Evolutionary conservation across 2,113 vertebrate genomes (phyloP), one percentile per base, ranked within the genome.

Genomic region (Rhea pennata): DNA sequence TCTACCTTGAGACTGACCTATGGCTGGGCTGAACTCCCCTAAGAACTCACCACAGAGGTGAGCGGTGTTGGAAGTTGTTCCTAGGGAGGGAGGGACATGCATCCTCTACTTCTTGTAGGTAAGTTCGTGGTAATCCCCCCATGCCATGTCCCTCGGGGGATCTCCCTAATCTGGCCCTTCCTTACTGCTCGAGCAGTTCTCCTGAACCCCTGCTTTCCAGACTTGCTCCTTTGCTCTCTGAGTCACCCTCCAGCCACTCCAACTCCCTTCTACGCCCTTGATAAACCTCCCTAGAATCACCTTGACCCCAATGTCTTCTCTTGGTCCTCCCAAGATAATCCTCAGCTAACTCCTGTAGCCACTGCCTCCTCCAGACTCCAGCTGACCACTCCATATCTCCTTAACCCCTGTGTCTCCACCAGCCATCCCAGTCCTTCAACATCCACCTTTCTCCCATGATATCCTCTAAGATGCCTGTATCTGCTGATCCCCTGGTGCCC

Each of bases 21-120:
- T 31, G 10, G 10, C 26, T 17, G 66, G 20, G 27, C 56, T 2
- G 5, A 51, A 2, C 15, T 0, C 0, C 15, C 8, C 39, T n/a
- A 10, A 44, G 59, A 70, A 5, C 46, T 88, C 58, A 2, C 12
- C 2, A 0, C 26, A 3, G 21, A 3, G 53, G 40, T 39, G 70
- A 15, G 27, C 0, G 3, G 3, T 31, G 89, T 24, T 84, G 85
- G 48, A 59, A 76, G 10, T 6, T 70, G 31, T 27, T 74, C 39
- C 39, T 61, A 12, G 39, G 85, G 31, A 54, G 22, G 76, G 71
- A 75, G 12, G 73, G 81, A 66, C 14, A 5, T 3, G 64, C 26
- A 12, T 58, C 24, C 46, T n/a, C 8, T 33, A 3, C 51, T 53
- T 39, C 40, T 44, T 15, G 22, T 26, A 16, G 64, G 64, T 39